Evolutionary conservation across 1,140 invertebrate genomes (phyloP).

Genomic region (Rhynchophorus ferrugineus): DNA sequence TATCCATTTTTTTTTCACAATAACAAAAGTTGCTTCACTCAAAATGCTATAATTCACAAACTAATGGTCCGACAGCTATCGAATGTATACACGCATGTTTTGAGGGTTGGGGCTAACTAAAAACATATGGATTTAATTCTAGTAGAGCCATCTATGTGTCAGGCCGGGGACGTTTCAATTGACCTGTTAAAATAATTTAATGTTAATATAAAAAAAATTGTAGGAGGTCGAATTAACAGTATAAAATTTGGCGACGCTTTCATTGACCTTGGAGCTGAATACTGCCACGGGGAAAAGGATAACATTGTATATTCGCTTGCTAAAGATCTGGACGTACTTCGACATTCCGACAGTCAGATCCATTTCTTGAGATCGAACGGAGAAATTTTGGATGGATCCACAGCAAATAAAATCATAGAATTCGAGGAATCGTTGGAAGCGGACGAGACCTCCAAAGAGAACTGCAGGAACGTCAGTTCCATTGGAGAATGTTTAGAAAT

Average conservation of each 20-base stretch:
- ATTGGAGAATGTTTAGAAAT: conserved; percentile 13
- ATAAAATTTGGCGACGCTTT: conserved; percentile 49
- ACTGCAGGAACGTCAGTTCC: conserved; percentile 3
- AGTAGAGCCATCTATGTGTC: no score
- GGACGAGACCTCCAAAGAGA: neutral
- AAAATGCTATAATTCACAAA: no score
- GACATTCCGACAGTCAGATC: conserved; percentile 20
- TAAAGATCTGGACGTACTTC: conserved; percentile 47
- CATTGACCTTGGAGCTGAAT: conserved; percentile 73
- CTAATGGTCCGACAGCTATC: no score
- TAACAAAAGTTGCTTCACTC: no score
- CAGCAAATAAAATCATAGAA: neutral
- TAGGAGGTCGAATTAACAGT: conserved; percentile 55
- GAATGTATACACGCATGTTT: no score
- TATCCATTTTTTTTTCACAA: no score
- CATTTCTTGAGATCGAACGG: conserved; percentile 14
- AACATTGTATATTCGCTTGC: conserved; percentile 63
- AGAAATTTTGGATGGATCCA: neutral
- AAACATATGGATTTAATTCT: no score
- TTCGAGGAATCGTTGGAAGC: conserved; percentile 1
- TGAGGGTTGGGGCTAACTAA: no score
- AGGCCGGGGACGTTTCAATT: no score
- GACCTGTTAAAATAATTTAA: no score
- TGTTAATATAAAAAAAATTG: no score
- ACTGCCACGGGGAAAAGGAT: conserved; percentile 64